Conservation (phyloP, 1,140 invertebrate genomes). For the Melitaea cinxia region DNA sequence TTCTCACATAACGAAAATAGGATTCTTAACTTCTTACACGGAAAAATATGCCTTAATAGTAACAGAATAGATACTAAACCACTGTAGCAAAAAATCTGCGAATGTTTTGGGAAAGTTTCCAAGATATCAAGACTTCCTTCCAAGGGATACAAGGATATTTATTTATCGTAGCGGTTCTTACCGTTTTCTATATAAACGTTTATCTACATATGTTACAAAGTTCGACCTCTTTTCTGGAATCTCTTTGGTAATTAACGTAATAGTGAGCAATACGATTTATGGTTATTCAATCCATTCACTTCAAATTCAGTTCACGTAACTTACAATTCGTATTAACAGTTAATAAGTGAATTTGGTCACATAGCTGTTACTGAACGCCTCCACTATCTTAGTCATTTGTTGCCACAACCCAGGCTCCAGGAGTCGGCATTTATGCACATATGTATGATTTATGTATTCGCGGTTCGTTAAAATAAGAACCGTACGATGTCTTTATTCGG, state of each 20-base stretch:
- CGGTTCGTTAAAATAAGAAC: conserved; percentile 51
- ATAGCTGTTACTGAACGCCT: conserved; percentile 1
- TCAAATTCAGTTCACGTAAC: conserved; percentile 16
- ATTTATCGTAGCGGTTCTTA: conserved; percentile 7
- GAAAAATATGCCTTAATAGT: conserved; percentile 15
- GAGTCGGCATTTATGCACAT: conserved; percentile 50
- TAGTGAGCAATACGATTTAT: background rate
- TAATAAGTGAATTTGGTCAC: conserved; percentile 23
- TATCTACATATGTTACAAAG: background rate
- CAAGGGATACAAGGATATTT: conserved; percentile 23
- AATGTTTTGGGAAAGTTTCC: conserved; percentile 32
- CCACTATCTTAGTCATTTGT: conserved; percentile 19
- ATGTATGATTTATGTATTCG: conserved; percentile 59
- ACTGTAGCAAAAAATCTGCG: background rate
- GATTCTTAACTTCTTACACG: conserved; percentile 8
- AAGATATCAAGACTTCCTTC: conserved; percentile 18
- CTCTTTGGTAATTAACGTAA: conserved; percentile 2
- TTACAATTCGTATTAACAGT: conserved; percentile 13
- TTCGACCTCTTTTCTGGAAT: background rate
- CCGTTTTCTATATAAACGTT: background rate
- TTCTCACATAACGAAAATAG: conserved; percentile 32
- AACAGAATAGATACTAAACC: background rate
- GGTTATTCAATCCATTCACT: background rate
- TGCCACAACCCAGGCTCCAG: conserved; percentile 19
- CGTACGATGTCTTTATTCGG: conserved; percentile 47